Base-by-base conservation (phyloP, 2,888 invertebrate species). In the Pseudoips prasinana region DNA sequence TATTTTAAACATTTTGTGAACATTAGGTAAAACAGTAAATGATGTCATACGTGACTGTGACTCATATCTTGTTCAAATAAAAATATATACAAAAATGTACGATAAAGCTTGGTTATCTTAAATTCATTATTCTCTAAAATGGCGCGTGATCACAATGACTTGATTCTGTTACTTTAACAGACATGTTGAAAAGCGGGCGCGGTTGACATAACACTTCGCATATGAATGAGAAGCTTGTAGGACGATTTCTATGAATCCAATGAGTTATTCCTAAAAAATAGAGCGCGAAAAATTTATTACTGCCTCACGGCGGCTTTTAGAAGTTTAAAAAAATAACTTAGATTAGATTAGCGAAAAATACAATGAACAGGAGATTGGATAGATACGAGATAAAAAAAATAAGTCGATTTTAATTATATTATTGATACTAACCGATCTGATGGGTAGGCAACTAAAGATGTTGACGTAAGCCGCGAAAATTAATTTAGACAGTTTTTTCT, bases 1-100 rank as follows among this genome's bases (percentile, higher is more conserved):
- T 66, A 70, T 78, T 77, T 81, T 72, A 77, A 76, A 76, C 65
- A 77, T 75, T 78, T 73, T 70, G 66, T 70, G 72, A 68, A 69
- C 61, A 71, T 75, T 73, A 64, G 71, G 64, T 79, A 73, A 82
- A 82, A 80, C 73, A 74, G 70, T 75, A 67, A 76, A 87, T 87
- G 86, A 86, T 87, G 83, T 87, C 87, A 20, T 20, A 5, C 20
- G 86, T 67, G 66, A 58, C 25, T 50, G 46, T 86, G 85, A 86
- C 64, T 84, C 86, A 85, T 55, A 40, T 58, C 59, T 69, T 72
- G 71, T 79, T 74, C 70, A 58, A 68, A 73, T 71, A 63, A 64
- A 66, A 46, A 58, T 54, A 69, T 67, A 62, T 54, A 54, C 44
- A 56, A 58, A 37, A 57, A 51, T 58, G 54, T 53, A 66, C 58